Base-by-base conservation (phyloP, 1,140 invertebrate species). In the Drosophila lacertosa region DNA sequence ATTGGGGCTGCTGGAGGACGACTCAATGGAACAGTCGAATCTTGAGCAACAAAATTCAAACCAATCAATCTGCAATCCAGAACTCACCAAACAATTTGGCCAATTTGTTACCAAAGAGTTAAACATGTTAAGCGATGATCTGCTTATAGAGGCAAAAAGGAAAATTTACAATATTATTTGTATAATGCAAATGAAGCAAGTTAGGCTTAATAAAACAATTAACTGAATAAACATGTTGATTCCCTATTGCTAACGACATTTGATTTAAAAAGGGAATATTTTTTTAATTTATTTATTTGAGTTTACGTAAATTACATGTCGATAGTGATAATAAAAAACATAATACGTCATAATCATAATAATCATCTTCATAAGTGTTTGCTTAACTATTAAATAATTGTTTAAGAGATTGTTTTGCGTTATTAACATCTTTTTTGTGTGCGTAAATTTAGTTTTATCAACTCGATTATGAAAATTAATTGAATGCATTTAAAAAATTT, bases 271-370 rank as follows among this genome's bases (percentile, higher is more conserved):
- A 13, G n/a, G 10, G 5, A n/a, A 15, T 48, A 16, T 15, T 40
- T 29, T 35, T 16, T 33, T 45, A 45, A 62, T 83, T 84, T 69
- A 24, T 84, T 84, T 86, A 71, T 86, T 84, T 83, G 63, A 80
- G 79, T 84, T 84, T 77, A 86, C 73, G 81, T 84, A 86, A 84
- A 84, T 84, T 84, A 84, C 80, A 84, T 86, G 47, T 86, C 80
- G 73, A 86, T 84, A 84, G 60, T 77, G 80, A 86, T 81, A 84
- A 86, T 84, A 86, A 84, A 83, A 83, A 84, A 86, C 80, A 84
- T 80, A 84, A 84, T 86, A 84, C 74, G 77, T 77, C 59, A 80
- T 83, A 78, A 77, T 77, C 44, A 68, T 77, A 64, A 64, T 77
- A 75, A 77, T 83, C 62, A 76, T 74, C 45, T 57, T 86, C 66